phyloP scores from a whole-genome alignment of 2,888 invertebrate species.

The Lithosia quadra region DNA sequence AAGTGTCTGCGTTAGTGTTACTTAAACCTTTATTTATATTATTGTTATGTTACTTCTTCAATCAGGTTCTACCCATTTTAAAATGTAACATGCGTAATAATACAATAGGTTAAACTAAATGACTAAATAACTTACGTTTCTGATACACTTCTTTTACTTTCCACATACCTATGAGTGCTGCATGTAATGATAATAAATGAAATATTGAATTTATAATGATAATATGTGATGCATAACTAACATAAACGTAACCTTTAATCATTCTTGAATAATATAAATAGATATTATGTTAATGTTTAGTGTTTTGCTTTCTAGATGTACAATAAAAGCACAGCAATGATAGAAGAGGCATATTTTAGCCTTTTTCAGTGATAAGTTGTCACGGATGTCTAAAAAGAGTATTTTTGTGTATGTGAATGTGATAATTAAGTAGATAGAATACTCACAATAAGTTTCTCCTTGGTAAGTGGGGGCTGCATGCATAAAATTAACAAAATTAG shows the following conservation, averaged over 20 bases:
- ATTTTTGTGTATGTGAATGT: conserved; percentile 21
- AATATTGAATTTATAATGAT: conserved; percentile 7
- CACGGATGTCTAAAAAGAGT: not conserved
- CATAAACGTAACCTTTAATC: not conserved
- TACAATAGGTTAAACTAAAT: not conserved
- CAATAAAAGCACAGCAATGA: not conserved
- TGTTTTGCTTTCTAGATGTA: not conserved
- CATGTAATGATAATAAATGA: conserved; percentile 65
- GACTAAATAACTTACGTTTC: conserved; percentile 79
- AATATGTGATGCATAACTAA: not conserved
- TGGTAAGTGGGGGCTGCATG: conserved; percentile 86
- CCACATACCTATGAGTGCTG: conserved; percentile 82
- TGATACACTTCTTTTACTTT: conserved; percentile 82
- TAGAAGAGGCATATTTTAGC: not conserved
- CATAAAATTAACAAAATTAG: conserved; percentile 73
- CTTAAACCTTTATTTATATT: too few species aligned
- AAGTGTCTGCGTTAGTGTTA: too few species aligned
- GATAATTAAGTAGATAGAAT: conserved; percentile 51
- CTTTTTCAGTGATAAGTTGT: not conserved
- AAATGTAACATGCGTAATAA: not conserved
- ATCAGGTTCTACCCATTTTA: not conserved
- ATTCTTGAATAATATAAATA: not conserved
- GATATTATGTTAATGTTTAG: not conserved
- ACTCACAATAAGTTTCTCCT: conserved; percentile 84
- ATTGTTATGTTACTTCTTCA: not conserved